These are phyloP conservation scores for Cavia porcellus DNA, from an alignment of 2,113 vertebrate genomes.

Conservation along the genomic window DNA sequence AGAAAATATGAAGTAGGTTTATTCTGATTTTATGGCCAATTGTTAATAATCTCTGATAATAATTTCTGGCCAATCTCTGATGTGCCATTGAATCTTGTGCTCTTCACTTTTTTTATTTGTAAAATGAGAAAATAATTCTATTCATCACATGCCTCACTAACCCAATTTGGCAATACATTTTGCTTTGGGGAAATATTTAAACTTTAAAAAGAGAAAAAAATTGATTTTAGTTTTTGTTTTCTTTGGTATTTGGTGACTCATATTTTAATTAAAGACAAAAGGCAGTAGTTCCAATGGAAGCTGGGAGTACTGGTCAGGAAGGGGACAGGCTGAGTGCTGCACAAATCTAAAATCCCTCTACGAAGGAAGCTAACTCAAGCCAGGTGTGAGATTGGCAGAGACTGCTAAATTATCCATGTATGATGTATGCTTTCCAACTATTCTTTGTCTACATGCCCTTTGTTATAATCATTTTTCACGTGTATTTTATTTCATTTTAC, in stretches of 20 bases:
- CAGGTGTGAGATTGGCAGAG: neutral
- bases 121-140: constrained; percentile 5
- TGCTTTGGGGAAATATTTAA: neutral
- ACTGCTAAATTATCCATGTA: neutral
- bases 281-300: neutral
- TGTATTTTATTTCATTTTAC: constrained; percentile 40
- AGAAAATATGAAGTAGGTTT: neutral
- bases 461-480: constrained; percentile 45
- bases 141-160: neutral
- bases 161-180: neutral
- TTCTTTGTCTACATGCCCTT: constrained; percentile 40
- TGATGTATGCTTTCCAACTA: neutral
- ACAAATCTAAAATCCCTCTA: neutral
- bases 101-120: neutral
- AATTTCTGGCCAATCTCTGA: neutral
- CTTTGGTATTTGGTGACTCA: neutral
- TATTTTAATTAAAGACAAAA: neutral
- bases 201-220: neutral
- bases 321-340: neutral
- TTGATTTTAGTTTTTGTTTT: neutral
- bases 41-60: neutral
- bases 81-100: neutral
- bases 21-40: neutral
- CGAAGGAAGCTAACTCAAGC: neutral
- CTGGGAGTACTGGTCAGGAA: neutral